Conservation (phyloP, 2,888 invertebrate genomes). For the Calameuta filiformis region DNA sequence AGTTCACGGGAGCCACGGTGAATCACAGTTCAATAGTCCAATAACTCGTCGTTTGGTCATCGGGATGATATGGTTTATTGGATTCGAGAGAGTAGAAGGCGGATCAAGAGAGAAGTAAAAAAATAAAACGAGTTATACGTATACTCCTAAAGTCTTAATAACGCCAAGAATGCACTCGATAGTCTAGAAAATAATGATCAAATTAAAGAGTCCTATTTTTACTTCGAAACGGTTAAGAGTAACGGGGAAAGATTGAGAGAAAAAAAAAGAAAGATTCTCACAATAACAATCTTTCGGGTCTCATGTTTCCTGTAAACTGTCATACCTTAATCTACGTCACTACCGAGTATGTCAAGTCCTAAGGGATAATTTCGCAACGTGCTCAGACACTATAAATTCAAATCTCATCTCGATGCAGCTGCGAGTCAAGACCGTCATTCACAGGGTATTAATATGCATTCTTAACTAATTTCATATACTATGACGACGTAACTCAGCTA, state of each 20-base stretch:
- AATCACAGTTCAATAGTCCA: neutral
- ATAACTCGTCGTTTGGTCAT: neutral
- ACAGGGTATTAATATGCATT: neutral
- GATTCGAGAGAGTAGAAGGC: neutral
- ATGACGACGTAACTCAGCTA: neutral
- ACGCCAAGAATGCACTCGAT: neutral
- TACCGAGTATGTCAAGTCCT: neutral
- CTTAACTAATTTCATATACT: neutral
- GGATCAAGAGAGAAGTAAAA: neutral
- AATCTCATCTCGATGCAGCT: neutral
- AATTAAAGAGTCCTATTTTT: neutral
- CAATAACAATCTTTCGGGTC: neutral
- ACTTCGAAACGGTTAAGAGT: neutral
- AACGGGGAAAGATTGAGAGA: neutral
- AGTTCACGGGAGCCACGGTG: neutral
- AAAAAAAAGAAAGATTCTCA: neutral
- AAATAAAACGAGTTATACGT: no score
- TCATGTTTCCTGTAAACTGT: neutral
- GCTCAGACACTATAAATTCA: neutral
- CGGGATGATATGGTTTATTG: neutral
- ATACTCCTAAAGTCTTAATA: no score
- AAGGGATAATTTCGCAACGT: neutral
- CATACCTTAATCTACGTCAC: neutral
- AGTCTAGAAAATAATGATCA: neutral
- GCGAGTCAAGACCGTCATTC: neutral